A percentile compares a stretch with the other conserved stretches of the same genome.
phyloP scores from a whole-genome alignment of 1,140 invertebrate species.

The Neodiprion virginianus region DNA sequence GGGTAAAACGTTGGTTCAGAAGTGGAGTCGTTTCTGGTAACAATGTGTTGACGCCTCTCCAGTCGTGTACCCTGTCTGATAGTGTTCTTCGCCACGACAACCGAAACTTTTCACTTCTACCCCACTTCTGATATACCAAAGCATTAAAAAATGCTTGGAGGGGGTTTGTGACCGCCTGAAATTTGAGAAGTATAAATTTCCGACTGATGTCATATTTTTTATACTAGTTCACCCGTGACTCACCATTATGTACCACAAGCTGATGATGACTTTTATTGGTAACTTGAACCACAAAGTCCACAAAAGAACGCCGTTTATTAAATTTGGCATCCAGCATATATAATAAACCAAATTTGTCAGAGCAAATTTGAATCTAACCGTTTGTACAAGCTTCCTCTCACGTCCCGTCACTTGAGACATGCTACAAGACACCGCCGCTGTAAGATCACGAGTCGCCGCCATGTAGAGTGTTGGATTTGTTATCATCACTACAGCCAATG shows the following conservation, averaged over 20 bases:
- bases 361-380: slow-evolving; percentile 75
- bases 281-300: slow-evolving; percentile 80
- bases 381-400: slow-evolving; percentile 74
- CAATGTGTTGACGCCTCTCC: slow-evolving; percentile 4
- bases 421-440: slow-evolving; percentile 67
- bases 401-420: slow-evolving; percentile 72
- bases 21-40: slow-evolving; percentile 50
- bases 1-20: slow-evolving; percentile 43
- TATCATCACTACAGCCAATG: slow-evolving; percentile 77
- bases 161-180: slow-evolving; percentile 80
- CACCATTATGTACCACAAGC: slow-evolving; percentile 84
- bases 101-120: slow-evolving; percentile 52
- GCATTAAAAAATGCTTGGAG: slow-evolving; percentile 83
- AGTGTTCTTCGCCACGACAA: slow-evolving; percentile 47
- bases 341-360: slow-evolving; percentile 81
- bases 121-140: slow-evolving; percentile 78
- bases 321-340: slow-evolving; percentile 82
- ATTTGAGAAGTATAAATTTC: slow-evolving; percentile 34
- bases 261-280: slow-evolving; percentile 71
- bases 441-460: slow-evolving; percentile 69
- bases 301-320: slow-evolving; percentile 77
- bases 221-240: slow-evolving; percentile 34
- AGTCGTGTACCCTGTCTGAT: slow-evolving; percentile 31
- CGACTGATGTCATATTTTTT: slow-evolving; percentile 24
- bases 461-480: slow-evolving; percentile 77